These are phyloP conservation scores for Xenus cinereus DNA, from an alignment of 2,113 vertebrate species.

Conservation along the genomic window DNA sequence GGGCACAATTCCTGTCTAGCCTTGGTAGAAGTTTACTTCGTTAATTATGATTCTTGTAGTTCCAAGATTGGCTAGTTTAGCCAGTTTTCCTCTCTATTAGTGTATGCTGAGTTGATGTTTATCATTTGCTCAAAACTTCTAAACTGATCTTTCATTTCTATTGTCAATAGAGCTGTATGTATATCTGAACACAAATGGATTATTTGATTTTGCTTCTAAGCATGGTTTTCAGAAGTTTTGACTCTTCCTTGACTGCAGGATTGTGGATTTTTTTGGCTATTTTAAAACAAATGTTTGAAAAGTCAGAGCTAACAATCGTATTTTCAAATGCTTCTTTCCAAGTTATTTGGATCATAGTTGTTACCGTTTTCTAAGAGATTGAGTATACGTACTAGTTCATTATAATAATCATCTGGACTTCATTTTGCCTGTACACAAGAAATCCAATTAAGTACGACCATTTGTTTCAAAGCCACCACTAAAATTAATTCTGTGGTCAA, in stretches of 20 bases:
- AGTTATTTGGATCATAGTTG: background rate
- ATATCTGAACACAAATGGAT: background rate
- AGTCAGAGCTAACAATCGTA: background rate
- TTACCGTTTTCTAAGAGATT: background rate
- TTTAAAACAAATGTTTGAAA: background rate
- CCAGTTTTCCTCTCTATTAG: background rate
- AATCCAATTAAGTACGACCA: background rate
- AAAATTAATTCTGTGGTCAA: constrained; percentile 2
- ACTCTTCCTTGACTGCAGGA: background rate
- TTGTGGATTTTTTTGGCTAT: background rate
- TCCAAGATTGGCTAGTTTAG: background rate
- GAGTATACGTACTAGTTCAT: background rate
- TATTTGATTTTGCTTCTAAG: background rate
- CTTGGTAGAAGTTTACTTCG: background rate
- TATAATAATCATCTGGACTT: background rate
- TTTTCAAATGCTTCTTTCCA: background rate
- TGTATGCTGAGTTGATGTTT: background rate
- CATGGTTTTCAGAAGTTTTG: background rate
- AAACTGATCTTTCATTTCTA: background rate
- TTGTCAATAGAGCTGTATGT: background rate
- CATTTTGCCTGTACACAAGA: background rate
- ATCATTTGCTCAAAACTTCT: background rate
- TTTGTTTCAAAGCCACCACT: background rate
- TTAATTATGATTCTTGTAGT: background rate
- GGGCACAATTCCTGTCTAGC: background rate